Evolutionary conservation across 2,888 invertebrate genomes (phyloP).

Genomic region (Fragum whitleyi): DNA sequence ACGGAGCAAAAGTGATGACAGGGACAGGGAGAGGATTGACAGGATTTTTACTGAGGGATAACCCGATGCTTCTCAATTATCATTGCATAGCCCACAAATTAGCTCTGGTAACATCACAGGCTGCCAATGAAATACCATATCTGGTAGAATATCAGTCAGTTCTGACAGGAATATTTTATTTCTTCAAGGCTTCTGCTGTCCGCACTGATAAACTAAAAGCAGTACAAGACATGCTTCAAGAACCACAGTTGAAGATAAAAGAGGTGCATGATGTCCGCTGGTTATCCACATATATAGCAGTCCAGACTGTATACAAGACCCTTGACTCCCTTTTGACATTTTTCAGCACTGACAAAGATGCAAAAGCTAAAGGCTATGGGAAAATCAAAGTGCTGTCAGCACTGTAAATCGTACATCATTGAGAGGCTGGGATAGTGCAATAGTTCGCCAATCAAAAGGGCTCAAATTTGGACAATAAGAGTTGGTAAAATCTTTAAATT

Average conservation of each 20-base stretch:
- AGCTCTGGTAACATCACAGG: slow-evolving; percentile 29
- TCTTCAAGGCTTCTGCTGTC: slow-evolving; percentile 30
- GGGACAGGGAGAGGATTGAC: slow-evolving; percentile 32
- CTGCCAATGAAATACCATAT: slow-evolving; percentile 19
- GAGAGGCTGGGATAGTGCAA: no score
- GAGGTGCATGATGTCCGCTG: slow-evolving; percentile 26
- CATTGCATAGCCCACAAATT: slow-evolving; percentile 33
- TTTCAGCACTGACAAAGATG: slow-evolving; percentile 9
- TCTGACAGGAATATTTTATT: slow-evolving; percentile 33
- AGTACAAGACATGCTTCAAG: background rate
- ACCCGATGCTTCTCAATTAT: slow-evolving; percentile 32
- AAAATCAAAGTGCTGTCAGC: no score
- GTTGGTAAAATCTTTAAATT: no score
- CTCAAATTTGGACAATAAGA: no score
- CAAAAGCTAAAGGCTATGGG: slow-evolving; percentile 28
- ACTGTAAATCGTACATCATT: no score
- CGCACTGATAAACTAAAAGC: background rate
- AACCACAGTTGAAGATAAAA: background rate
- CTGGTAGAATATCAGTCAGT: slow-evolving; percentile 28
- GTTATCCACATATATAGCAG: slow-evolving; percentile 21
- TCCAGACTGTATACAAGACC: slow-evolving; percentile 24
- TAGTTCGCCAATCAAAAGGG: no score
- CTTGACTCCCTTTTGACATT: slow-evolving; percentile 36
- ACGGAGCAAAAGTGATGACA: slow-evolving; percentile 36
- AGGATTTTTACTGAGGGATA: slow-evolving; percentile 24